Percentiles rank a stretch among this genome's conserved stretches.
These are phyloP conservation scores for Sebastes paucispinis DNA, from an alignment of 2,797 vertebrate genomes.

Conservation along the genomic window DNA sequence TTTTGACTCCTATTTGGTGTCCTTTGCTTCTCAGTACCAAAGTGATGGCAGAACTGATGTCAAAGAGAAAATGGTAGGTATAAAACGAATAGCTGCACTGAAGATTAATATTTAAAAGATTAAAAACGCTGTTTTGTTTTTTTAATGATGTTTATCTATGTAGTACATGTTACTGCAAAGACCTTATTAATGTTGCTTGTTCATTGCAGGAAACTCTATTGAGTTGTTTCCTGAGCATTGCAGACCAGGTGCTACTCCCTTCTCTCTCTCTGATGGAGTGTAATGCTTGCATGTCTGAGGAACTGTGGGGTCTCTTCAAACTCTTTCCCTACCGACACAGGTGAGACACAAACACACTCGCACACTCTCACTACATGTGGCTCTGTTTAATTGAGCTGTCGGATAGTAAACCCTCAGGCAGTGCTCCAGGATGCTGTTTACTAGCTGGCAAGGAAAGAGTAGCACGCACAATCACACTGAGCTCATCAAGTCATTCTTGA, in stretches of 20 bases:
- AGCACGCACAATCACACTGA: background rate
- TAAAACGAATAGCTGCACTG: background rate
- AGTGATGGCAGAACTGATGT: conserved; percentile 86
- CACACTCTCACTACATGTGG: background rate
- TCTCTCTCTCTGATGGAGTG: conserved; percentile 97
- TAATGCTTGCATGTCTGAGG: conserved; percentile 99
- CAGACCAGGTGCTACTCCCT: conserved; percentile 96
- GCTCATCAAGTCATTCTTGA: background rate
- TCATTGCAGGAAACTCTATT: conserved; percentile 89
- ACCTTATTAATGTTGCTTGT: background rate
- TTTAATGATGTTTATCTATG: background rate
- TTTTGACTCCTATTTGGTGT: conserved; percentile 26
- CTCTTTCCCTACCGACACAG: conserved; percentile 97
- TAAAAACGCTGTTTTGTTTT: background rate
- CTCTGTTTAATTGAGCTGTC: conserved; percentile 25
- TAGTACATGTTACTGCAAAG: background rate
- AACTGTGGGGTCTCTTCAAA: conserved; percentile 98
- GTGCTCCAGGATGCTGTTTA: conserved; percentile 18
- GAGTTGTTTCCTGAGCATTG: conserved; percentile 96
- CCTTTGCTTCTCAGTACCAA: conserved; percentile 84
- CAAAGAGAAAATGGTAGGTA: conserved; percentile 93
- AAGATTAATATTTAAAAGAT: background rate
- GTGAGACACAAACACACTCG: conserved; percentile 74
- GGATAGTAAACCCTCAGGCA: conserved; percentile 3
- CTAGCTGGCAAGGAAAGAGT: conserved; percentile 3